Evolutionary conservation across 2,797 vertebrate genomes (phyloP), one percentile per base, ranked within the genome.

Genomic region (Rhinatrema bivittatum): DNA sequence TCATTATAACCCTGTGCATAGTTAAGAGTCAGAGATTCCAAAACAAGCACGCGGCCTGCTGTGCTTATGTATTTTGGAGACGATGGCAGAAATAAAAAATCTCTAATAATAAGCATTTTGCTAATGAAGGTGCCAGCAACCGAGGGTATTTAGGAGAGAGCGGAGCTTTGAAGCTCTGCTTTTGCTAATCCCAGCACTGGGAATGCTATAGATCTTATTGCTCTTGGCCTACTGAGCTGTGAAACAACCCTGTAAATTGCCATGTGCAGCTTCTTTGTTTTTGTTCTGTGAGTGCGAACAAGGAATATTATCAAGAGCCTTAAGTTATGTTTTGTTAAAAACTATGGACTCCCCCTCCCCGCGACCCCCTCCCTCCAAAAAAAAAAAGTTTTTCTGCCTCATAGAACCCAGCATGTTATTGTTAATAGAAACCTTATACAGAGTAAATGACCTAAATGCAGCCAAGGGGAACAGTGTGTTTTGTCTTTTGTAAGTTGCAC

Each of bases 41-140:
- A 46, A 23, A 46, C 57, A 55, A 53, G 46, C 56, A 36, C 53
- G 52, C 53, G 63, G 56, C 56, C 73, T 44, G 12, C 2, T 11
- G 14, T 32, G 7, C 72, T 9, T 22, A 65, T 72, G 2, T 67
- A 4, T 61, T 59, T 74, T 72, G 70, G 68, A 40, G 39, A 32
- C 43, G 58, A 41, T 16, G 19, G 22, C 32, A 68, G 71, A 70
- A 72, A 68, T 50, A 11, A 18, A 54, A 76, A 53, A 49, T 16
- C 5, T 60, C 62, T 65, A 18, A 45, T 68, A 70, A 55, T 68
- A n/a, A n/a, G n/a, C n/a, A 55, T 78, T 76, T 78, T 44, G 39
- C 72, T 69, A 68, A 42, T 40, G 30, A 30, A 16, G 14, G 42
- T 66, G 62, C 69, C 70, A 68, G 47, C 36, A 65, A 32, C 46